Conservation (phyloP, 2,113 vertebrate genomes). For the Clarias macrocephalus region DNA sequence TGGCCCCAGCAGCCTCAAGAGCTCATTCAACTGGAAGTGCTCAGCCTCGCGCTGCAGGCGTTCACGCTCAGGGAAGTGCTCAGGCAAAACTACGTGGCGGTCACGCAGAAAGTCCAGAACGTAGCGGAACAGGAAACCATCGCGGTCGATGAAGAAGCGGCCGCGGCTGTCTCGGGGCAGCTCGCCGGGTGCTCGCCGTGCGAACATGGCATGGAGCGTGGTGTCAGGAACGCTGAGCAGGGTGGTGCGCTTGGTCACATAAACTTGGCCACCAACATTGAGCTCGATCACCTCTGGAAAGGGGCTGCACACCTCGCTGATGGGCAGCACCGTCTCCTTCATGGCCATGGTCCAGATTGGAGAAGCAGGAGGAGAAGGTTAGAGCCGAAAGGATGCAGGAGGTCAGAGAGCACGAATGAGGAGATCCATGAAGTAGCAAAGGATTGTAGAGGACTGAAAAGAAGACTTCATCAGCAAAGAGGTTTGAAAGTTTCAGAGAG, state of each 20-base stretch:
- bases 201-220: conserved; percentile 81
- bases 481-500: conserved; percentile 50
- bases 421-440: conserved; percentile 38
- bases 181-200: conserved; percentile 72
- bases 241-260: conserved; percentile 85
- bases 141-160: conserved; percentile 88
- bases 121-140: conserved; percentile 89
- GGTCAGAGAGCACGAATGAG: conserved; percentile 31
- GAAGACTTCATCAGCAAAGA: conserved; percentile 40
- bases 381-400: not conserved
- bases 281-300: conserved; percentile 88
- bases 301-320: conserved; percentile 82
- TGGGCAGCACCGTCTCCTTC: conserved; percentile 85
- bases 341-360: conserved; percentile 75
- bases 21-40: conserved; percentile 81
- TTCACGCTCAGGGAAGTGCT: conserved; percentile 88
- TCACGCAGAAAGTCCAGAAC: conserved; percentile 86
- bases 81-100: conserved; percentile 83
- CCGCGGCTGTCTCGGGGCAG: conserved; percentile 84
- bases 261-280: conserved; percentile 88
- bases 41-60: conserved; percentile 84
- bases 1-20: conserved; percentile 81
- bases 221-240: conserved; percentile 85
- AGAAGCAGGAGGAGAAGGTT: not conserved
- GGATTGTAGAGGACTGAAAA: not conserved